Percentiles rank a stretch among this genome's conserved stretches.
phyloP scores from a whole-genome alignment of 2,888 invertebrate species.

The Noctua fimbriata region DNA sequence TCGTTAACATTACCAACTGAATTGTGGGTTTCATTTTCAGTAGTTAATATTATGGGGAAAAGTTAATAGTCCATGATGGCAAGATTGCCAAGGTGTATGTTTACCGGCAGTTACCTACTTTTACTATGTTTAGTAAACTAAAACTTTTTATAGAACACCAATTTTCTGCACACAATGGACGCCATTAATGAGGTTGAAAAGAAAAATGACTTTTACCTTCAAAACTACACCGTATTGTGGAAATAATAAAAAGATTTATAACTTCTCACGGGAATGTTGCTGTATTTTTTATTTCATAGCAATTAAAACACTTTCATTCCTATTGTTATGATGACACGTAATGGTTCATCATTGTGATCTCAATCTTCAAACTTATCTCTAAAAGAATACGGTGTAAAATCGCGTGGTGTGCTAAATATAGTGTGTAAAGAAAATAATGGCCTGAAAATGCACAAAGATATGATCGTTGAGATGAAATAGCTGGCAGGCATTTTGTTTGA shows the following conservation, averaged over 20 bases:
- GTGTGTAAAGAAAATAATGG: slow-evolving; percentile 32
- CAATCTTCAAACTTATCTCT: neutral
- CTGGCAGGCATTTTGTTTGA: slow-evolving; percentile 58
- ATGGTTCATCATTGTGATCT: neutral
- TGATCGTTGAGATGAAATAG: slow-evolving; percentile 58
- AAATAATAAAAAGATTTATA: slow-evolving; percentile 45
- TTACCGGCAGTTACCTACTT: slow-evolving; percentile 28
- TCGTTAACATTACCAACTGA: neutral
- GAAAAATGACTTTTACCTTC: slow-evolving; percentile 35
- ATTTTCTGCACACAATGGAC: slow-evolving; percentile 52
- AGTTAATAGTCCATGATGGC: slow-evolving; percentile 3
- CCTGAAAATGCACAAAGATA: slow-evolving; percentile 60
- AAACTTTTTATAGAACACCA: slow-evolving; percentile 34
- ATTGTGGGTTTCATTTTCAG: slow-evolving; percentile 6
- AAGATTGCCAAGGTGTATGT: slow-evolving; percentile 27
- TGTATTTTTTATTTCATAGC: slow-evolving; percentile 43
- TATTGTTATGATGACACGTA: slow-evolving; percentile 54
- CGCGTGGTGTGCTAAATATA: slow-evolving; percentile 3
- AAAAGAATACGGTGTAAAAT: slow-evolving; percentile 14
- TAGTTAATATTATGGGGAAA: slow-evolving; percentile 4
- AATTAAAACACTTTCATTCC: slow-evolving; percentile 65
- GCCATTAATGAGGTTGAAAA: slow-evolving; percentile 25
- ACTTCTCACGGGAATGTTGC: slow-evolving; percentile 56
- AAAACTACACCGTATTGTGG: slow-evolving; percentile 23
- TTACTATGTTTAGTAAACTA: slow-evolving; percentile 17